Evolutionary conservation across 2,113 vertebrate species (phyloP), one percentile per base, ranked within the genome.

Genomic region (Eudyptes chrysolophus): DNA sequence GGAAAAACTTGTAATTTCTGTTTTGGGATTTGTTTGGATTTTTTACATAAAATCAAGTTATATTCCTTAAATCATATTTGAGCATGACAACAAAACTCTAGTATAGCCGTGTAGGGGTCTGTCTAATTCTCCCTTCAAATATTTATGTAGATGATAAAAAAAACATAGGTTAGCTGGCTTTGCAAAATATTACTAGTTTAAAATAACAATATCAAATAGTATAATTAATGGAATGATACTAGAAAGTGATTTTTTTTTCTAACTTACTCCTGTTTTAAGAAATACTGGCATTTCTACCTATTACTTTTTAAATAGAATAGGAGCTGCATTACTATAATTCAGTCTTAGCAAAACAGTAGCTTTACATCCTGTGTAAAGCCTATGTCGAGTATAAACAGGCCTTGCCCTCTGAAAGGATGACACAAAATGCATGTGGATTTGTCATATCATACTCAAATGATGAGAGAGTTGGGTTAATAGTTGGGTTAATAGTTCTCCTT

Each of bases 371-470:
- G 20, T 68, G 24, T 70, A 49, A 87, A 78, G 52, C 51, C n/a
- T 40, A 1, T 1, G 0, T 52, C 51, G 68, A 51, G 22, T 82
- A 27, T 60, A 52, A 80, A 46, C 22, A 64, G 34, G 24, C 66
- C 42, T 93, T 65, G 30, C 48, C 46, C 30, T 86, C 58, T 60
- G n/a, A 64, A 68, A 66, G n/a, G 27, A 27, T 75, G n/a, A 7
- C 10, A 29, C 36, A 55, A 58, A 72, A 38, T 3, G 2, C 61
- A 2, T 36, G 22, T 55, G 68, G 10, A 11, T 91, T 72, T 87
- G 26, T 64, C 4, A 1, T 24, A 9, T 11, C 16, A 2, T 49
- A 27, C 13, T 60, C 29, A 44, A 34, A 61, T 0, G 2, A 38
- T 0, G 1, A 14, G 13, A 75, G 10, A 49, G 18, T 5, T 58